These are phyloP conservation scores for Pterocles orientalis DNA, from an alignment of 2,113 vertebrate species.

Conservation along the genomic window DNA sequence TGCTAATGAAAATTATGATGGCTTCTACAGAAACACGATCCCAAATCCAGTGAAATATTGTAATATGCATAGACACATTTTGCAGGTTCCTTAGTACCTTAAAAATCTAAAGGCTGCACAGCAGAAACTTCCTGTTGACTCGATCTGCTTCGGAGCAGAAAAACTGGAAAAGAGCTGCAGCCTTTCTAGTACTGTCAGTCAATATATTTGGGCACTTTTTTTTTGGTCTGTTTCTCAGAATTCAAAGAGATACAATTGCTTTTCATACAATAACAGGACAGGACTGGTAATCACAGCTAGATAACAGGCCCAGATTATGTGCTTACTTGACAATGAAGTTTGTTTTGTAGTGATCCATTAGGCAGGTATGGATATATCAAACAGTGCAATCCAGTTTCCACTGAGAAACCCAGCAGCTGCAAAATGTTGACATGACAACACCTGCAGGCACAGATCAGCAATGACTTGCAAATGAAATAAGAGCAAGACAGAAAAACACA, in stretches of 20 bases:
- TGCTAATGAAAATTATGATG: background rate
- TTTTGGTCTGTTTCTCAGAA: background rate
- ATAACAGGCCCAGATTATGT: background rate
- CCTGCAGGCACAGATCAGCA: conserved; percentile 51
- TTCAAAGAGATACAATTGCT: background rate
- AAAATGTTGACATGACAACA: conserved; percentile 77
- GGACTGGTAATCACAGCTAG: background rate
- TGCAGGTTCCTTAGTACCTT: background rate
- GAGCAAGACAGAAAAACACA: background rate
- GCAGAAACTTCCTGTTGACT: background rate
- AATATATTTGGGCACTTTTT: background rate
- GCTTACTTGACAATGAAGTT: conserved; percentile 72
- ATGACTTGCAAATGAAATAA: background rate
- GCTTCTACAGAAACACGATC: background rate
- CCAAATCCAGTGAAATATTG: background rate
- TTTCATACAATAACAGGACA: background rate
- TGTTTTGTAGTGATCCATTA: conserved; percentile 76
- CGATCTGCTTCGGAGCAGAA: background rate
- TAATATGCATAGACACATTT: background rate
- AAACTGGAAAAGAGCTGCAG: background rate
- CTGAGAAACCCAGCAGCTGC: conserved; percentile 76
- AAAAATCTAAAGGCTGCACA: background rate
- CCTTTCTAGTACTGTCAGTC: background rate
- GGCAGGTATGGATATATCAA: conserved; percentile 76
- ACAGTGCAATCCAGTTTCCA: conserved; percentile 61